phyloP scores from a whole-genome alignment of 2,888 invertebrate species.

The Agrochola circellaris region DNA sequence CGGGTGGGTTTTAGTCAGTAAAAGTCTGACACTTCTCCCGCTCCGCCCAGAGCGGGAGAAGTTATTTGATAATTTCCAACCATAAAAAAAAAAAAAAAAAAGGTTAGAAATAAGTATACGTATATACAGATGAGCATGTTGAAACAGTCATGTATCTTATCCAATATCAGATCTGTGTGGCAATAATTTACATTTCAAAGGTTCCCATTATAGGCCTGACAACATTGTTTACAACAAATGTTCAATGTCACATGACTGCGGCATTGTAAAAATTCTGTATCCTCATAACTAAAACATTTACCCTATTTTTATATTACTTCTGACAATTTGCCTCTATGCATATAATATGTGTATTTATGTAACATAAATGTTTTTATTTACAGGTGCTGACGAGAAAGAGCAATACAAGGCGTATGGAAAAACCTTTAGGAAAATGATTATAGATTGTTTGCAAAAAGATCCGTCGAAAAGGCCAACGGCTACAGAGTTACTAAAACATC shows the following conservation, averaged over 20 bases:
- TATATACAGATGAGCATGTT: conserved; percentile 7
- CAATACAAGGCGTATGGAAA: conserved; percentile 99
- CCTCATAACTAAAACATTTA: neutral
- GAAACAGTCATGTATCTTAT: neutral
- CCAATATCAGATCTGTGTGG: neutral
- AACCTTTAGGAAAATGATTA: conserved; percentile 98
- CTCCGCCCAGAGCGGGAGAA: no score
- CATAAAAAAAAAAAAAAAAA: no score
- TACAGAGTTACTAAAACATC: conserved; percentile 98
- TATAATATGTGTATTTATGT: neutral
- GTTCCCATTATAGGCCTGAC: neutral
- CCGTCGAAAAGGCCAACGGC: conserved; percentile 98
- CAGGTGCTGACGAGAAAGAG: conserved; percentile 97
- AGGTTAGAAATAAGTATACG: no score
- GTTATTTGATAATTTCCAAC: no score
- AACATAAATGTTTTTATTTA: conserved; percentile 14
- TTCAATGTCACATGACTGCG: neutral
- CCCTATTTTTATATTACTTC: conserved; percentile 1
- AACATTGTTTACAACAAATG: conserved; percentile 10
- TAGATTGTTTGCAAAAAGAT: conserved; percentile 99
- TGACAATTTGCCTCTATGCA: conserved; percentile 12
- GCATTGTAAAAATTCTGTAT: neutral
- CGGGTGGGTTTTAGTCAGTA: no score
- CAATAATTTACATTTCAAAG: conserved; percentile 22
- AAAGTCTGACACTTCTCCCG: no score